Percentiles rank a stretch among this genome's conserved stretches.
Evolutionary conservation across 1,140 invertebrate genomes (phyloP).

Genomic region (Melipona quadrifasciata): DNA sequence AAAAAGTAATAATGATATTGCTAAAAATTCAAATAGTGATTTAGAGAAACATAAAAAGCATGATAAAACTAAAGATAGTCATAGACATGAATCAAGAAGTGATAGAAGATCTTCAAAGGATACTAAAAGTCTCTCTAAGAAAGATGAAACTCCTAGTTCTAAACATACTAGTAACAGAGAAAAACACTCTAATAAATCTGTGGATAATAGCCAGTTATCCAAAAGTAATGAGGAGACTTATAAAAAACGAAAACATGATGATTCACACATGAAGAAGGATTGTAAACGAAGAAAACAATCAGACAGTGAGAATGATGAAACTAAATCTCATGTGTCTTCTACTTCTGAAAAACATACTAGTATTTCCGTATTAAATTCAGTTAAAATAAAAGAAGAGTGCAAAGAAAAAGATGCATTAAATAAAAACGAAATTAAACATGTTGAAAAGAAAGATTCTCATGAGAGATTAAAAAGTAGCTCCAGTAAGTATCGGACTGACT

Average conservation of each 20-base stretch:
- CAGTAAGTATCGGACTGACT: conserved; percentile 40
- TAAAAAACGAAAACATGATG: conserved; percentile 64
- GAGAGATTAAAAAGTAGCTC: conserved; percentile 48
- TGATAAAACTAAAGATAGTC: conserved; percentile 45
- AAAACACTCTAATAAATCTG: conserved; percentile 52
- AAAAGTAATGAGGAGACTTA: conserved; percentile 52
- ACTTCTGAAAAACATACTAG: conserved; percentile 41
- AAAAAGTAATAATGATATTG: neutral
- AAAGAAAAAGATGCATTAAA: conserved; percentile 52
- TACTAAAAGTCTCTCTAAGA: conserved; percentile 33
- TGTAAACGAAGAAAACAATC: conserved; percentile 59
- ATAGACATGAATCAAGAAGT: conserved; percentile 45
- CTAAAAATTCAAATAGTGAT: conserved; percentile 1
- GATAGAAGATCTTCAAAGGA: conserved; percentile 52
- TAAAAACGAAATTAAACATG: conserved; percentile 44
- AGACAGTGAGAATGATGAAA: conserved; percentile 58
- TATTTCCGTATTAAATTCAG: conserved; percentile 5
- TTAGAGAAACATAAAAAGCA: conserved; percentile 48
- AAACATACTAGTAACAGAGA: conserved; percentile 42
- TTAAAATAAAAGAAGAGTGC: conserved; percentile 57
- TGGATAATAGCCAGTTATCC: conserved; percentile 16
- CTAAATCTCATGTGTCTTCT: conserved; percentile 22
- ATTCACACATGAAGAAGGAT: conserved; percentile 37
- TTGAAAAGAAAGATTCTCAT: conserved; percentile 37
- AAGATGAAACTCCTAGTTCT: conserved; percentile 32